A percentile compares a stretch with the other conserved stretches of the same genome.
Evolutionary conservation across 2,888 invertebrate species (phyloP).

Genomic region (Mycalesis mineus): DNA sequence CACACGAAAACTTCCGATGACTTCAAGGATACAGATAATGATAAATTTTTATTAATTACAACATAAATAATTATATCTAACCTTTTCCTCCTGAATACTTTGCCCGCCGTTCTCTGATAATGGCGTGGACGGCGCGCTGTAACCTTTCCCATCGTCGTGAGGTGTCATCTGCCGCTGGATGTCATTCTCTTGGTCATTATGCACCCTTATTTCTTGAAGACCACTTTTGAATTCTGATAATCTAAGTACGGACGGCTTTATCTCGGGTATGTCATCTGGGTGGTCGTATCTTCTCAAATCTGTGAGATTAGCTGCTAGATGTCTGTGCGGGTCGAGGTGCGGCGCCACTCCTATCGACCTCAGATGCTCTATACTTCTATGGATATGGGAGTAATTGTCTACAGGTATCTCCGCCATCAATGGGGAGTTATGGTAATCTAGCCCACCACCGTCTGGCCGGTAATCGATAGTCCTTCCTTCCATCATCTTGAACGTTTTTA

Average conservation of each 20-base stretch:
- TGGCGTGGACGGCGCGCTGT: slow-evolving; percentile 74
- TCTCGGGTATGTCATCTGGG: slow-evolving; percentile 71
- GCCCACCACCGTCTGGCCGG: slow-evolving; percentile 78
- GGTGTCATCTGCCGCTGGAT: slow-evolving; percentile 67
- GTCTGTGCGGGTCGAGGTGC: slow-evolving; percentile 68
- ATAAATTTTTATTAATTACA: slow-evolving; percentile 38
- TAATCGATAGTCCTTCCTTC: slow-evolving; percentile 77
- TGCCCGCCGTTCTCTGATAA: slow-evolving; percentile 73
- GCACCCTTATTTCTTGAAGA: slow-evolving; percentile 65
- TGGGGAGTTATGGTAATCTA: slow-evolving; percentile 83
- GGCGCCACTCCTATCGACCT: slow-evolving; percentile 79
- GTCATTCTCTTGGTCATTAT: slow-evolving; percentile 70
- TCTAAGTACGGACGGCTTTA: slow-evolving; percentile 73
- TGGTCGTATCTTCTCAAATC: slow-evolving; percentile 72
- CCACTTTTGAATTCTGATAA: slow-evolving; percentile 71
- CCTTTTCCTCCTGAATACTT: slow-evolving; percentile 72
- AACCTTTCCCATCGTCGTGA: slow-evolving; percentile 72
- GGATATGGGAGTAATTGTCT: slow-evolving; percentile 81
- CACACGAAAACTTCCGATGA: slow-evolving; percentile 67
- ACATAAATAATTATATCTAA: slow-evolving; percentile 46
- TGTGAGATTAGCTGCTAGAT: slow-evolving; percentile 67
- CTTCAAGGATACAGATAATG: slow-evolving; percentile 54
- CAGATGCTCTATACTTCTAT: slow-evolving; percentile 81
- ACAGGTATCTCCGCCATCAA: slow-evolving; percentile 83
- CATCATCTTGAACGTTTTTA: slow-evolving; percentile 68